Conservation (phyloP, 2,797 vertebrate species). For the Sebastes aleutianus region DNA sequence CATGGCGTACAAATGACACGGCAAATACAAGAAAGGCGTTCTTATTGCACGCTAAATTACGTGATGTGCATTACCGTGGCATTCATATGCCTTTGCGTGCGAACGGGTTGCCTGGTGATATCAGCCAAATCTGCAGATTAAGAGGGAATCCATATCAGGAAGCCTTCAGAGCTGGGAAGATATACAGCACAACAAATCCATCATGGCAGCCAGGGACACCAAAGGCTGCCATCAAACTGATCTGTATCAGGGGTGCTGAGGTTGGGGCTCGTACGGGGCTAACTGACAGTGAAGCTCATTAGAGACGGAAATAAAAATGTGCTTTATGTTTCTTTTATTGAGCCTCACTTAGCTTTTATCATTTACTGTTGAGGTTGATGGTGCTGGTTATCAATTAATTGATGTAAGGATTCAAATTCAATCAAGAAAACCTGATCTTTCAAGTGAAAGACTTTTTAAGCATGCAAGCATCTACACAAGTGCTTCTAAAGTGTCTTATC, state of each 20-base stretch:
- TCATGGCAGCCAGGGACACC: neutral
- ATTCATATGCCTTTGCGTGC: neutral
- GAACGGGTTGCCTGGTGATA: no score
- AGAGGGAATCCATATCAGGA: neutral
- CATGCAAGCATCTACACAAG: neutral
- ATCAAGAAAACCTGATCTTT: neutral
- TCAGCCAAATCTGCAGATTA: neutral
- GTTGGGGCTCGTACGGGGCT: neutral
- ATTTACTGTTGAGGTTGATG: neutral
- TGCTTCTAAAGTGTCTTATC: constrained; percentile 39
- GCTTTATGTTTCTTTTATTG: neutral
- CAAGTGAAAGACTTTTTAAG: neutral
- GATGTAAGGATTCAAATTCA: neutral
- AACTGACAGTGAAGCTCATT: neutral
- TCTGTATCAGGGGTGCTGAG: neutral
- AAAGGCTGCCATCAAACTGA: neutral
- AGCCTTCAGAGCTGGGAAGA: neutral
- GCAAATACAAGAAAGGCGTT: neutral
- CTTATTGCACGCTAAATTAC: neutral
- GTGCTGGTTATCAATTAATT: neutral
- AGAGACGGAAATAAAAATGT: neutral
- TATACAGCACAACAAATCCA: constrained; percentile 2
- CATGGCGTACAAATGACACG: neutral
- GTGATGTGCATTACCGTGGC: neutral
- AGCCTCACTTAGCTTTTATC: neutral